phyloP scores from a whole-genome alignment of 2,888 invertebrate species.

The Leptinotarsa juncta region DNA sequence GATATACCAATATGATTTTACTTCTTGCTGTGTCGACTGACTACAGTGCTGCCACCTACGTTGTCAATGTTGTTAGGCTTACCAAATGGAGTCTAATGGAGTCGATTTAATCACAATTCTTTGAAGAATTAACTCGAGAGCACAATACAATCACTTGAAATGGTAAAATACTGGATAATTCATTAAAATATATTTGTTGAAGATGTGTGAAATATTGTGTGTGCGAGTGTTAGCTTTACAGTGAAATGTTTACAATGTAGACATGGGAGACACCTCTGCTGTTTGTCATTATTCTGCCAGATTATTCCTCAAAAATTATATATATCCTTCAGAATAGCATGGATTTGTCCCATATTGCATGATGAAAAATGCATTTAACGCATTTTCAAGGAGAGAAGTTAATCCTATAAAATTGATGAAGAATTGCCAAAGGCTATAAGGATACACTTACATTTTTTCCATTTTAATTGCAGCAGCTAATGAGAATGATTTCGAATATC shows the following conservation, averaged over 20 bases:
- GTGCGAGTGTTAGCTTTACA: slow-evolving; percentile 60
- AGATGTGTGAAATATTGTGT: slow-evolving; percentile 58
- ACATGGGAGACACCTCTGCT: slow-evolving; percentile 68
- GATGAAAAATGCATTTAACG: slow-evolving; percentile 34
- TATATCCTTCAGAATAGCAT: slow-evolving; percentile 44
- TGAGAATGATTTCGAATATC: slow-evolving; percentile 36
- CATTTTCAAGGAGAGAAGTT: slow-evolving; percentile 33
- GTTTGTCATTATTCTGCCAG: slow-evolving; percentile 60
- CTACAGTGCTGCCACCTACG: slow-evolving; percentile 81
- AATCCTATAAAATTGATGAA: slow-evolving; percentile 20
- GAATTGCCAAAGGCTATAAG: slow-evolving; percentile 59
- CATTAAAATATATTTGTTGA: slow-evolving; percentile 56
- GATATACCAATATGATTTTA: slow-evolving; percentile 8
- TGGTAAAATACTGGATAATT: slow-evolving; percentile 63
- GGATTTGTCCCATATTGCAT: slow-evolving; percentile 44
- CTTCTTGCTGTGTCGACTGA: slow-evolving; percentile 66
- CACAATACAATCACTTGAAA: slow-evolving; percentile 66
- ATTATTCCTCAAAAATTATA: slow-evolving; percentile 52
- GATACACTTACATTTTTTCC: slow-evolving; percentile 46
- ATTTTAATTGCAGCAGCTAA: slow-evolving; percentile 47
- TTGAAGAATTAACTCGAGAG: slow-evolving; percentile 68
- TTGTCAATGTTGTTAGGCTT: slow-evolving; percentile 82
- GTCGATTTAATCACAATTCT: slow-evolving; percentile 74
- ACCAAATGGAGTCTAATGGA: slow-evolving; percentile 74
- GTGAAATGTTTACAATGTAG: slow-evolving; percentile 68